Base-by-base conservation (phyloP, 2,113 vertebrate species). In the Peromyscus maniculatus region DNA sequence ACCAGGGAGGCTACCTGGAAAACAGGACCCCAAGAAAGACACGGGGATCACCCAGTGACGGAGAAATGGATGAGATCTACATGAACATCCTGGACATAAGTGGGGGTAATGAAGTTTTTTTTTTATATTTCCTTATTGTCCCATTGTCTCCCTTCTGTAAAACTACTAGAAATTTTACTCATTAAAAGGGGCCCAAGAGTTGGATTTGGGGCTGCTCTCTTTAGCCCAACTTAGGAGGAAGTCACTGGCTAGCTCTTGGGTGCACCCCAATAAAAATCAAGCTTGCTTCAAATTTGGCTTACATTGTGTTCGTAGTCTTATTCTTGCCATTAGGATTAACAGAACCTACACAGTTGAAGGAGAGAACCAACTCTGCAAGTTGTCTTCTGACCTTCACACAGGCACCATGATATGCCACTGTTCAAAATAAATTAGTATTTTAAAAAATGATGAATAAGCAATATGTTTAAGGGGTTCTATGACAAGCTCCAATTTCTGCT, bases 401-500 rank as follows among this genome's bases (percentile, higher is more conserved):
- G 57, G 57, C 19, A 43, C 82, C 57, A 64, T 15, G 36, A 5
- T 46, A 79, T 17, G 7, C 6, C 46, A 78, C 46, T 52, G 28
- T 26, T 3, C n/a, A 83, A 83, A 62, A 62, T 62, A 62, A 83
- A 59, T 26, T 83, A 62, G 6, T 62, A 82, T 62, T 83, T 62
- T 62, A 59, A 59, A 83, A 86, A 55, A 66, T 4, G 46, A 86
- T 66, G 31, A 66, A 88, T 71, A 71, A 22, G 5, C 66, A 88
- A 69, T 31, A 52, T 87, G 46, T 19, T 87, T 69, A 49, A 87
- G 43, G 22, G 49, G 19, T 46, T 92, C 82, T 87, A 16, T 57
- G 80, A 59, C 78, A 9, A 94, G 52, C 16, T 94, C 69, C 89
- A 92, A 88, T 80, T 57, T 28, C 8, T 49, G 21, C 36, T 96